Evolutionary conservation across 64 coral and sea anemone genomes (phyloP).

Genomic region (Montipora foliosa): DNA sequence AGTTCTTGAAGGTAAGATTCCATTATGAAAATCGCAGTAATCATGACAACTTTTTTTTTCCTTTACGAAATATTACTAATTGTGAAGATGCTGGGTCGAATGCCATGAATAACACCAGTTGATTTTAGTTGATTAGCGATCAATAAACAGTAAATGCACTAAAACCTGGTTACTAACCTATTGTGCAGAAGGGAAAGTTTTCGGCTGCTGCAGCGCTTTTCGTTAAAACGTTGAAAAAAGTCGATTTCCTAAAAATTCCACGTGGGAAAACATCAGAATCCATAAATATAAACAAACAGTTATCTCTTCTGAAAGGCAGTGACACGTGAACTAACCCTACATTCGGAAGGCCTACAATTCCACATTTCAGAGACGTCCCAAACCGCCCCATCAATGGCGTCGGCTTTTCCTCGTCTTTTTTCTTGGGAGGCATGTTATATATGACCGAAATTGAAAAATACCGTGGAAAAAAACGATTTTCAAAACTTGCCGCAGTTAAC

Average conservation of each 20-base stretch:
- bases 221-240: constrained; percentile 99
- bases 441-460: constrained; percentile 63
- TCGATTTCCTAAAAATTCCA: constrained; percentile 90
- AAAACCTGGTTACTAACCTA: constrained; percentile 64
- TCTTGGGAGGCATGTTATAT: constrained; percentile 96
- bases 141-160: too few species aligned
- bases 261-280: constrained; percentile 42
- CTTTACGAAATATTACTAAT: too few species aligned
- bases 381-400: constrained; percentile 96
- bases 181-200: constrained; percentile 99
- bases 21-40: too few species aligned
- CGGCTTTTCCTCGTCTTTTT: constrained; percentile 91
- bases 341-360: constrained; percentile 98
- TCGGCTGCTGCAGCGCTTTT: constrained; percentile 92
- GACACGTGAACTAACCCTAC: constrained; percentile 77
- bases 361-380: constrained; percentile 96
- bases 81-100: too few species aligned
- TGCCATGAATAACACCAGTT: too few species aligned
- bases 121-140: too few species aligned
- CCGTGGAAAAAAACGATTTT: constrained; percentile 23
- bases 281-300: neutral
- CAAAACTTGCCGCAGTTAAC: constrained; percentile 12
- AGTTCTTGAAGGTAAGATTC: too few species aligned
- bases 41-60: too few species aligned
- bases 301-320: neutral